Conservation (phyloP, 1,140 invertebrate genomes). For the Aleiodes sp. region DNA sequence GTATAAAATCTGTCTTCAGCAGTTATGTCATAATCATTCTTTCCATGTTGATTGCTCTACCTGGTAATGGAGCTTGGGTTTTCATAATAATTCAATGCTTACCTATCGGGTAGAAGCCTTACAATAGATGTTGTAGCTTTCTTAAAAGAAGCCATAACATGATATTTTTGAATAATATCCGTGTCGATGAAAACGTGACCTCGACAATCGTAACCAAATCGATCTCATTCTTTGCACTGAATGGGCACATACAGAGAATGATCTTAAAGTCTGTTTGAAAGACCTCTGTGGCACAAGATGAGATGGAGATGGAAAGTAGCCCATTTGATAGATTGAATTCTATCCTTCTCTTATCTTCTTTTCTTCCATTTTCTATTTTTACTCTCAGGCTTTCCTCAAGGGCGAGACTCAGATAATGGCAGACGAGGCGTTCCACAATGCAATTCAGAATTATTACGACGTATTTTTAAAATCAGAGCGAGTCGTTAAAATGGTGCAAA, state of each 20-base stretch:
- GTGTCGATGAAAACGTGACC: conserved; percentile 3
- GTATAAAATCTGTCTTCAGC: conserved; percentile 63
- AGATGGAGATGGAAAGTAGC: conserved; percentile 17
- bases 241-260: not conserved
- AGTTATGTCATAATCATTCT: not conserved
- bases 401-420: conserved; percentile 98
- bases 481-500: conserved; percentile 93
- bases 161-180: not conserved
- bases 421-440: conserved; percentile 99
- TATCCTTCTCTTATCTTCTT: not conserved
- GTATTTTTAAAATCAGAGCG: conserved; percentile 97
- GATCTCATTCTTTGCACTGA: conserved; percentile 9
- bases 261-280: not conserved
- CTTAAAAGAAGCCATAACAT: not conserved
- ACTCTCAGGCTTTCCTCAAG: conserved; percentile 83
- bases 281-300: conserved; percentile 1
- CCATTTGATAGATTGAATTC: conserved; percentile 18
- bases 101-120: conserved; percentile 42
- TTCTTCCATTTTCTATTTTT: not conserved
- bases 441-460: conserved; percentile 96
- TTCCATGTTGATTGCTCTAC: not conserved
- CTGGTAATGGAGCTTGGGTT: not conserved
- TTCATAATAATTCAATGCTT: conserved; percentile 14
- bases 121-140: conserved; percentile 28
- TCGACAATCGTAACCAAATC: conserved; percentile 25